Base-by-base conservation (phyloP, 35 echinoderm and acorn worm species). In the Patiria miniata region DNA sequence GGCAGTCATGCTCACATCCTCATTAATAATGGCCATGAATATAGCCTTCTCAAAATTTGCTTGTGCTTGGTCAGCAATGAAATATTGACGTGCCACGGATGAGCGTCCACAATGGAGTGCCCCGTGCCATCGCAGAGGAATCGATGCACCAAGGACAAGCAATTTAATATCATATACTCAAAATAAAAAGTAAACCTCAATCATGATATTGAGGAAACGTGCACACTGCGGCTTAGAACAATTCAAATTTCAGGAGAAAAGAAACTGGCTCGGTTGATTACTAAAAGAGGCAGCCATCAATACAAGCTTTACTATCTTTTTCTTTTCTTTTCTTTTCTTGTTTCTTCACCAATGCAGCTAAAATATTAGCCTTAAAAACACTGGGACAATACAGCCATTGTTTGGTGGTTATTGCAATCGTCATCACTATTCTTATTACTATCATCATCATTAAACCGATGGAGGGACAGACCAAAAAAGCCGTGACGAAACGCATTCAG, bases 1-100 rank as follows among this genome's bases (percentile, higher is more conserved):
- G 65, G 65, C 65, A 73, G 23, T 73, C 65, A 73, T 22, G 65
- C 65, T 73, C 34, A 73, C 65, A 73, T 73, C 65, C 65, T 73
- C 65, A 73, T 73, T 73, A 73, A 73, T 73, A 73, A 73, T 73
- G 65, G 65, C 65, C 65, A 73, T 73, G 65, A 73, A 73, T 73
- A 73, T 73, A 73, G 65, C 65, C n/a, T 73, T 73, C 65, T 73
- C 65, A 73, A 73, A 47, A 73, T 73, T 73, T 73, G 65, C 65
- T 73, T 34, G 23, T 73, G 65, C 65, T 73, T 73, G 65, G 65
- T 73, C 65, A 73, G 65, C 65, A 23, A 73, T 73, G 65, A 73
- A 73, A 73, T 73, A 73, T 73, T 73, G 65, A 73, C 65, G 65
- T 73, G 65, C 65, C 65, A 73, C 26, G 65, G 65, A 73, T 73